Evolutionary conservation across 2,113 vertebrate genomes (phyloP).

Genomic region (Gyps fulvus): DNA sequence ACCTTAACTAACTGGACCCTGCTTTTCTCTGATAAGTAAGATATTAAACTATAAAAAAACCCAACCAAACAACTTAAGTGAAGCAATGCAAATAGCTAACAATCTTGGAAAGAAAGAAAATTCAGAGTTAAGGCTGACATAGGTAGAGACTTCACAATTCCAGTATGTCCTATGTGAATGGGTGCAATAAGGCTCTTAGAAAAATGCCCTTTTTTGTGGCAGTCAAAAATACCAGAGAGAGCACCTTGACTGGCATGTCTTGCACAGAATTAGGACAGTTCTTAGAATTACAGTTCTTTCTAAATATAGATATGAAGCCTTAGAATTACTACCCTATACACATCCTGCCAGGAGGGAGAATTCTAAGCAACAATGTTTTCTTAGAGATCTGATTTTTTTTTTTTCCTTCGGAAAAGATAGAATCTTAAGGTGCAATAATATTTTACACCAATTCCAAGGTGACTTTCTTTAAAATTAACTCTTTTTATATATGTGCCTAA

Average conservation of each 20-base stretch:
- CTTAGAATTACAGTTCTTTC: background rate
- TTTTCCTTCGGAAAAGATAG: background rate
- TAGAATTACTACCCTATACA: background rate
- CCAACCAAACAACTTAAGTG: background rate
- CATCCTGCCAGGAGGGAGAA: background rate
- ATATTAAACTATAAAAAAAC: constrained; percentile 52
- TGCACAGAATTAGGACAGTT: background rate
- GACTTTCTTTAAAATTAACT: background rate
- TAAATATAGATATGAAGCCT: background rate
- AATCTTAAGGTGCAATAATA: background rate
- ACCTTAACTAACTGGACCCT: constrained; percentile 82
- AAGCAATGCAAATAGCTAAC: constrained; percentile 50
- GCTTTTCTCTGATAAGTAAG: constrained; percentile 78
- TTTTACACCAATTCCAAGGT: background rate
- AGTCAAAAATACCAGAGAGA: background rate
- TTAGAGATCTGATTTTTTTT: background rate
- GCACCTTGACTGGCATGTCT: background rate
- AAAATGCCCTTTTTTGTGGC: background rate
- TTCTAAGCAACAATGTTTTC: background rate
- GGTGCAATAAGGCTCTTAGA: background rate
- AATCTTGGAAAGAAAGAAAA: constrained; percentile 42
- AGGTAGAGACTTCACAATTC: background rate
- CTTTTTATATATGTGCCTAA: background rate
- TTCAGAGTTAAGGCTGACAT: constrained; percentile 14
- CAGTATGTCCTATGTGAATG: background rate